Evolutionary conservation across 2,113 vertebrate species (phyloP).

Genomic region (Megalops atlanticus): DNA sequence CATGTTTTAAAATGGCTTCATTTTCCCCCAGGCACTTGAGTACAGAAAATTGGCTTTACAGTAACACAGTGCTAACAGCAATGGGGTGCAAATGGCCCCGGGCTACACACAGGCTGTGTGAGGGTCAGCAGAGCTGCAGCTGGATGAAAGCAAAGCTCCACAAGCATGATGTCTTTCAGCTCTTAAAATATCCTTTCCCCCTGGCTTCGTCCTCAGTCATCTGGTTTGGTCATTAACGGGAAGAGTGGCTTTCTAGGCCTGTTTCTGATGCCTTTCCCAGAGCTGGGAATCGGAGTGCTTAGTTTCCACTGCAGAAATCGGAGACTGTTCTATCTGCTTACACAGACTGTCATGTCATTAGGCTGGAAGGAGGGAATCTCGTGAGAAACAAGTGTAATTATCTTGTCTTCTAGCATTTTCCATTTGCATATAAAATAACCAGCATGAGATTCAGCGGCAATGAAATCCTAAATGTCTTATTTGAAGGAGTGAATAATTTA

Average conservation of each 20-base stretch:
- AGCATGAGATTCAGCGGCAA: neutral
- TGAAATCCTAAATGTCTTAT: neutral
- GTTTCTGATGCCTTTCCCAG: neutral
- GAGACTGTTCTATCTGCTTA: neutral
- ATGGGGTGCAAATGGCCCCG: neutral
- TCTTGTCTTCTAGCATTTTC: neutral
- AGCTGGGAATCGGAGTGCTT: neutral
- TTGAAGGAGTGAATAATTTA: neutral
- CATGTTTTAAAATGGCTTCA: too few relatives aligned
- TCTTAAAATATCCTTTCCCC: neutral
- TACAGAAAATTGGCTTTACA: too few relatives aligned
- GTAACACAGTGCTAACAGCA: neutral
- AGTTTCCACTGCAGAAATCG: neutral
- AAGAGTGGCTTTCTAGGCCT: neutral
- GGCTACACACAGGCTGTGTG: neutral
- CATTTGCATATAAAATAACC: neutral
- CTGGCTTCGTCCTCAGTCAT: neutral
- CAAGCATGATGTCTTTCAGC: neutral
- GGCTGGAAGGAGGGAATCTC: neutral
- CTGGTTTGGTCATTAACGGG: neutral
- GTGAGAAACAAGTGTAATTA: conserved; percentile 1
- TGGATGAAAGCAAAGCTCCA: neutral
- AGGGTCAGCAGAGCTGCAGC: neutral
- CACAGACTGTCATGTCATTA: neutral
- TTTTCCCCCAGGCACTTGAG: too few relatives aligned